A percentile compares a stretch with the other conserved stretches of the same genome.
phyloP scores from a whole-genome alignment of 2,113 vertebrate species.

The Dicentrarchus labrax region DNA sequence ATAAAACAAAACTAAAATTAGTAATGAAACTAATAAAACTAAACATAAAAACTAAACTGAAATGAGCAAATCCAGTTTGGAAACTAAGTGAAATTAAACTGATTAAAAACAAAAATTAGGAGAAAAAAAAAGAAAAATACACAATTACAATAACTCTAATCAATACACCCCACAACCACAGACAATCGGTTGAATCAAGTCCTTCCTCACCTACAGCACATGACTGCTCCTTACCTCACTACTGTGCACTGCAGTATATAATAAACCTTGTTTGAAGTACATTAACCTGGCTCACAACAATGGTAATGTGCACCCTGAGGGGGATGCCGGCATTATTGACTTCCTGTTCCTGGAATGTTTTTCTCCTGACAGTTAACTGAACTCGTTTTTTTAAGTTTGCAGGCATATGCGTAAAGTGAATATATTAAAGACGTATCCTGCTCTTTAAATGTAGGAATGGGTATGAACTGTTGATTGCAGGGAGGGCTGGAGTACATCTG shows the following conservation, averaged over 20 bases:
- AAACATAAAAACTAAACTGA: too few relatives aligned
- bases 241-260: conserved; percentile 78
- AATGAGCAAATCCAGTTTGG: too few relatives aligned
- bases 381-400: conserved; percentile 72
- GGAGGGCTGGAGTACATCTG: conserved; percentile 4
- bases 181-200: conserved; percentile 34
- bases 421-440: conserved; percentile 43
- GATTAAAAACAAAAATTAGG: too few relatives aligned
- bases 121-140: too few relatives aligned
- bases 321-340: conserved; percentile 81
- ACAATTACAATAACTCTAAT: too few relatives aligned
- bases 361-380: conserved; percentile 79
- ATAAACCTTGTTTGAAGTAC: conserved; percentile 85
- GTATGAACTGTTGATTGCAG: conserved; percentile 29
- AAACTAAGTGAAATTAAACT: too few relatives aligned
- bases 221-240: conserved; percentile 68
- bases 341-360: conserved; percentile 80
- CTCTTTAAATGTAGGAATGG: conserved; percentile 44
- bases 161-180: background rate
- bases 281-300: conserved; percentile 86
- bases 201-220: conserved; percentile 50
- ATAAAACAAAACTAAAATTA: too few relatives aligned
- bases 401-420: conserved; percentile 68
- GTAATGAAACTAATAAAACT: too few relatives aligned
- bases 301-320: conserved; percentile 81